These are phyloP conservation scores for Heliocidaris tuberculata DNA, from an alignment of 35 echinoderm and acorn worm genomes.

Conservation along the genomic window DNA sequence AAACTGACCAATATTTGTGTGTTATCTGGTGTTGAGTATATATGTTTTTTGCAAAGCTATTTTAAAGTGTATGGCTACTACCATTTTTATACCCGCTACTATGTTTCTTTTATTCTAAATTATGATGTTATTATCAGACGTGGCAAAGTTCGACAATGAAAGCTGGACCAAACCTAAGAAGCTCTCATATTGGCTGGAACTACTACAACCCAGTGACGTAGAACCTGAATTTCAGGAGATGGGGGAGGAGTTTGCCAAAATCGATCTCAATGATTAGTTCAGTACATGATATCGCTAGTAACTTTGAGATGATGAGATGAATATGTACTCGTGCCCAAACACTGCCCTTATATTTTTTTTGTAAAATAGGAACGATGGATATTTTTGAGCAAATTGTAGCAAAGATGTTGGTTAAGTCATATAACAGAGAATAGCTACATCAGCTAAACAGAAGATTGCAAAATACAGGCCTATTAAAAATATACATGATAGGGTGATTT, in stretches of 20 bases:
- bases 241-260: background rate
- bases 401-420: too few relatives aligned
- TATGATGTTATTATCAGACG: constrained; percentile 30
- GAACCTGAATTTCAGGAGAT: constrained; percentile 34
- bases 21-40: too few relatives aligned
- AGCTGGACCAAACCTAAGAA: constrained; percentile 54
- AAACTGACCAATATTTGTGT: too few relatives aligned
- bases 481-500: too few relatives aligned
- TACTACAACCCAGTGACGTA: constrained; percentile 46
- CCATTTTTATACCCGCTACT: background rate
- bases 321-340: background rate
- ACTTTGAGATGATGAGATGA: background rate
- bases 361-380: too few relatives aligned
- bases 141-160: constrained; percentile 54
- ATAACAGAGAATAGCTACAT: too few relatives aligned
- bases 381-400: too few relatives aligned
- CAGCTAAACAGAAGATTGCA: too few relatives aligned
- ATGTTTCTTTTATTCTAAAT: background rate
- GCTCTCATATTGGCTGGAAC: constrained; percentile 41
- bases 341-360: background rate
- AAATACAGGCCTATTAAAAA: too few relatives aligned
- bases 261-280: background rate
- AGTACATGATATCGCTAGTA: background rate
- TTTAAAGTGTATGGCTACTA: too few relatives aligned
- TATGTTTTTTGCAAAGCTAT: too few relatives aligned